These are phyloP conservation scores for Pomacea canaliculata DNA, from an alignment of 2,888 invertebrate genomes.

Conservation along the genomic window DNA sequence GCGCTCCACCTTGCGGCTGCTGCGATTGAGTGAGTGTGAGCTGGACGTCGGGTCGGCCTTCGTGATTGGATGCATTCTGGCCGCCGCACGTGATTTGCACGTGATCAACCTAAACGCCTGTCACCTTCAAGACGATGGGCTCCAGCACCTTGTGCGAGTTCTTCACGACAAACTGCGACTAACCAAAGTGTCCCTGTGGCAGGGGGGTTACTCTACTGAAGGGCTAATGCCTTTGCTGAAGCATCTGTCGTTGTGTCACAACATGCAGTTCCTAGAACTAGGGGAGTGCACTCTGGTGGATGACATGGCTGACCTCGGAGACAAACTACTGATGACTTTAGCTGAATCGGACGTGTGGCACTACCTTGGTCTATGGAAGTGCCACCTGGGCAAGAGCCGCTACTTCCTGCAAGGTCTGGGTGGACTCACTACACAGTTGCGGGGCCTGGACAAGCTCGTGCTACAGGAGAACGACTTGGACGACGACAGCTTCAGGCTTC, in stretches of 20 bases:
- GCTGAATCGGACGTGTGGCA: constrained; percentile 10
- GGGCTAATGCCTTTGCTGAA: constrained; percentile 11
- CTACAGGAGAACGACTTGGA: constrained; percentile 18
- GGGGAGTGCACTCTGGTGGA: constrained; percentile 17
- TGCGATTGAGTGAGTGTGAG: constrained; percentile 10
- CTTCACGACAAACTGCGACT: constrained; percentile 1
- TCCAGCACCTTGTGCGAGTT: constrained; percentile 8
- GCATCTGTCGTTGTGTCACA: constrained; percentile 6
- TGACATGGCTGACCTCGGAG: background rate
- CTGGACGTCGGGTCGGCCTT: constrained; percentile 16
- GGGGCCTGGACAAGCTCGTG: constrained; percentile 3
- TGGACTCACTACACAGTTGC: constrained; percentile 8
- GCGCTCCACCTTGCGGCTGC: constrained; percentile 1
- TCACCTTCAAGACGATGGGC: constrained; percentile 13
- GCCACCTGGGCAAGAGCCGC: constrained; percentile 10
- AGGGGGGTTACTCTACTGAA: constrained; percentile 1
- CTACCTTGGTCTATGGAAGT: constrained; percentile 20
- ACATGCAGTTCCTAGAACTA: constrained; percentile 19
- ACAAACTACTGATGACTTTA: background rate
- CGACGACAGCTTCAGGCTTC: background rate
- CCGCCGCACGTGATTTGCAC: constrained; percentile 6
- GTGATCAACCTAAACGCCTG: constrained; percentile 18
- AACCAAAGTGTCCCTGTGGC: constrained; percentile 13
- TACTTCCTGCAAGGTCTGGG: background rate
- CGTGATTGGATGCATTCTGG: constrained; percentile 16